These are phyloP conservation scores for Protophormia terraenovae DNA, from an alignment of 2,888 invertebrate species.

Conservation along the genomic window DNA sequence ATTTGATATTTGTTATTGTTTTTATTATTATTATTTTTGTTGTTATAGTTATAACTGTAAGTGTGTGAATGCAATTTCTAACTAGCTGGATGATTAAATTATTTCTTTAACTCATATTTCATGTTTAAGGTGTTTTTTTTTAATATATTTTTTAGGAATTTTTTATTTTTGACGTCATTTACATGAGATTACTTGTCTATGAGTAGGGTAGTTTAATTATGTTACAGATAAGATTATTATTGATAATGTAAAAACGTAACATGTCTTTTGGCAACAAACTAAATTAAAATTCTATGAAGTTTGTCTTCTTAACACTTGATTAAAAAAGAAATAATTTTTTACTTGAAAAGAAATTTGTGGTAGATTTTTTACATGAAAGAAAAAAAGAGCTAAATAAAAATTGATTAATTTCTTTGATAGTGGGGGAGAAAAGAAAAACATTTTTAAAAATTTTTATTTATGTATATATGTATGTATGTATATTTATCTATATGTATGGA, in stretches of 20 bases:
- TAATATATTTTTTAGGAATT: not conserved
- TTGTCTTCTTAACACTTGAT: not conserved
- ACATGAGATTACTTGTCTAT: not conserved
- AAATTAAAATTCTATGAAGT: conserved; percentile 17
- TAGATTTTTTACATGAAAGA: not conserved
- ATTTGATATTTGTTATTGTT: conserved; percentile 42
- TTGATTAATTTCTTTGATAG: not conserved
- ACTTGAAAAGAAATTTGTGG: conserved; percentile 5
- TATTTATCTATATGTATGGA: not conserved
- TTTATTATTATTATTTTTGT: conserved; percentile 7
- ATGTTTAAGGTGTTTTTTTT: not conserved
- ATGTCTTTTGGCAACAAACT: conserved; percentile 9
- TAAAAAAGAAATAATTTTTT: conserved; percentile 12
- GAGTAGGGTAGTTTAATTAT: not conserved
- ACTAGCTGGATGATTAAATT: conserved; percentile 5
- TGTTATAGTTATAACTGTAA: not conserved
- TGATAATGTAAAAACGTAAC: not conserved
- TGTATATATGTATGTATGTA: too few relatives aligned
- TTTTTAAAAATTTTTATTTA: too few relatives aligned
- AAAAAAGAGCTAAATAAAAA: not conserved
- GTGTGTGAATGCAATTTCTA: conserved; percentile 21
- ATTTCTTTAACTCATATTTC: conserved; percentile 26
- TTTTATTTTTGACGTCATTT: conserved; percentile 35
- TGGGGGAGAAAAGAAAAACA: not conserved
- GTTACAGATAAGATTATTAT: not conserved